Percentiles rank a stretch among this genome's conserved stretches.
phyloP scores from a whole-genome alignment of 2,888 invertebrate genomes.

The Drosophila testacea region DNA sequence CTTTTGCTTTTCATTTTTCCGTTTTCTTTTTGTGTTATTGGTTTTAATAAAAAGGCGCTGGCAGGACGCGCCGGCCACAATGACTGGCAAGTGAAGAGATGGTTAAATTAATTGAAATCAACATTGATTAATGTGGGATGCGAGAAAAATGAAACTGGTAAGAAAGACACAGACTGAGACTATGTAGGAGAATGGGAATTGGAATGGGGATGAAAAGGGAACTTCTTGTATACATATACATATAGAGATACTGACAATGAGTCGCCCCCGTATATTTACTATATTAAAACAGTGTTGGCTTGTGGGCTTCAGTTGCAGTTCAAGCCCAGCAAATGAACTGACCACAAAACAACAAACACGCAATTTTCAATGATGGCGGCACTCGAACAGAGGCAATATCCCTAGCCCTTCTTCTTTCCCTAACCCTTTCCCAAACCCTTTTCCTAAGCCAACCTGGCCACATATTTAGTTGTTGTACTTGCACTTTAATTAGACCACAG shows the following conservation, averaged over 20 bases:
- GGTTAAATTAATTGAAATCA: slow-evolving; percentile 82
- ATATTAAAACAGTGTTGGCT: slow-evolving; percentile 46
- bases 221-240: background rate
- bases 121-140: slow-evolving; percentile 82
- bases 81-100: slow-evolving; percentile 78
- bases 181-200: background rate
- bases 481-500: slow-evolving; percentile 80
- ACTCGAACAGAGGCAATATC: slow-evolving; percentile 26
- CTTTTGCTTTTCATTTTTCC: slow-evolving; percentile 1
- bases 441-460: slow-evolving; percentile 47
- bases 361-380: slow-evolving; percentile 54
- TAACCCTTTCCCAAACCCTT: background rate
- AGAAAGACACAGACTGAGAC: slow-evolving; percentile 31
- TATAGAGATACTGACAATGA: slow-evolving; percentile 1
- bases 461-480: slow-evolving; percentile 77
- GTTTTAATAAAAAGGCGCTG: slow-evolving; percentile 58
- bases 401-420: background rate
- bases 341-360: slow-evolving; percentile 73
- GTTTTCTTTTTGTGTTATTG: slow-evolving; percentile 46
- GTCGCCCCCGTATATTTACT: slow-evolving; percentile 44
- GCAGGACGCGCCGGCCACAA: slow-evolving; percentile 53
- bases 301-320: slow-evolving; percentile 38
- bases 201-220: background rate
- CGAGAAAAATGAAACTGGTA: slow-evolving; percentile 61
- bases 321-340: slow-evolving; percentile 66